Conservation (phyloP, 1,140 invertebrate genomes). For the Neuroterus valhalla region DNA sequence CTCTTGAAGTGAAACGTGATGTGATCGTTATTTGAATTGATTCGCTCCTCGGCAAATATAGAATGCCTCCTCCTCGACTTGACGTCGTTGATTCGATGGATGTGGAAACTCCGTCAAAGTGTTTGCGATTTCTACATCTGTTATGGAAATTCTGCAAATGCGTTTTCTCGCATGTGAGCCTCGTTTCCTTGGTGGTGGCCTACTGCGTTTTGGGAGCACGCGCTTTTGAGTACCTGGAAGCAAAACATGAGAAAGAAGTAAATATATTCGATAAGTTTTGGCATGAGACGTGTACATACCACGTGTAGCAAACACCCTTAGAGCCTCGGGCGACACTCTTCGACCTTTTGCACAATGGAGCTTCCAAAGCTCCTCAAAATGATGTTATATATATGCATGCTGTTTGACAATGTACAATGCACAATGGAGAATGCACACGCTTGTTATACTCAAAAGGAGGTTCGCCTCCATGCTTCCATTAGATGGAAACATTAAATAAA, state of each 20-base stretch:
- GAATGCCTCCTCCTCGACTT: conserved; percentile 43
- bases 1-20: conserved; percentile 6
- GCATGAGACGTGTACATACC: background rate
- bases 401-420: background rate
- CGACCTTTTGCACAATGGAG: conserved; percentile 9
- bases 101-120: conserved; percentile 64
- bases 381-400: background rate
- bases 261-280: conserved; percentile 51
- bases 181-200: conserved; percentile 89
- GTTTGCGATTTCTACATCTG: conserved; percentile 76
- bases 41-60: conserved; percentile 10
- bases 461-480: background rate
- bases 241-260: conserved; percentile 84
- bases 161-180: conserved; percentile 90
- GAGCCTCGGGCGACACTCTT: background rate
- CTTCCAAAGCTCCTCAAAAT: conserved; percentile 27
- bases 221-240: conserved; percentile 88
- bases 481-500: background rate
- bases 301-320: background rate
- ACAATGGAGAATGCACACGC: background rate
- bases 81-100: conserved; percentile 55
- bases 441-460: background rate
- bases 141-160: conserved; percentile 87
- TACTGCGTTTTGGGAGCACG: conserved; percentile 93
- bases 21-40: conserved; percentile 35